Conservation (phyloP, 2,113 vertebrate species). For the Micronycteris hirsuta region DNA sequence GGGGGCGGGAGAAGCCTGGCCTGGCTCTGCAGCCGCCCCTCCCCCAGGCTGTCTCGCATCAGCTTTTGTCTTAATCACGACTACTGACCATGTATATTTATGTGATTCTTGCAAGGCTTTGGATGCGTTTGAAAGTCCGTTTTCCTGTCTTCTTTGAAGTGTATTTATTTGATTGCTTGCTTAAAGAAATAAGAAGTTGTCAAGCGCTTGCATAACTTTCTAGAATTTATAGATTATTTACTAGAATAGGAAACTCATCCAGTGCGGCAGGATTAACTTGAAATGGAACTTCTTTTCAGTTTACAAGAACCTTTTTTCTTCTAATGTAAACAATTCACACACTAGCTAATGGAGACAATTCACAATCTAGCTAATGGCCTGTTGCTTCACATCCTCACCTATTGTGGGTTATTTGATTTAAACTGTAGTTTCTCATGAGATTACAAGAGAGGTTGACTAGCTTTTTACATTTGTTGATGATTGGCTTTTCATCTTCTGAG, state of each 20-base stretch:
- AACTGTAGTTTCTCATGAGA: background rate
- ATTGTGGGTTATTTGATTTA: background rate
- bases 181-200: background rate
- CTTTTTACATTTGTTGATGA: background rate
- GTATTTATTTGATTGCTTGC: background rate
- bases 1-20: background rate
- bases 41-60: background rate
- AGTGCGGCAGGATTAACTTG: background rate
- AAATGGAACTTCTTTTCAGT: background rate
- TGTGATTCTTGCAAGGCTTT: background rate
- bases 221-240: background rate
- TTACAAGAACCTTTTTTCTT: background rate
- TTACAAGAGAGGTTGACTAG: rapidly evolving
- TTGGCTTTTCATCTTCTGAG: background rate
- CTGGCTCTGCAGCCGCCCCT: background rate
- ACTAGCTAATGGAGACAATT: background rate
- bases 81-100: background rate
- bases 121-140: background rate
- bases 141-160: background rate
- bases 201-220: background rate
- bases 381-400: background rate
- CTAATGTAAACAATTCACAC: background rate
- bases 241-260: background rate
- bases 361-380: no score
- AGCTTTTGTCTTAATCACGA: background rate